Evolutionary conservation across 2,888 invertebrate species (phyloP).

Genomic region (Rhingia rostrata): DNA sequence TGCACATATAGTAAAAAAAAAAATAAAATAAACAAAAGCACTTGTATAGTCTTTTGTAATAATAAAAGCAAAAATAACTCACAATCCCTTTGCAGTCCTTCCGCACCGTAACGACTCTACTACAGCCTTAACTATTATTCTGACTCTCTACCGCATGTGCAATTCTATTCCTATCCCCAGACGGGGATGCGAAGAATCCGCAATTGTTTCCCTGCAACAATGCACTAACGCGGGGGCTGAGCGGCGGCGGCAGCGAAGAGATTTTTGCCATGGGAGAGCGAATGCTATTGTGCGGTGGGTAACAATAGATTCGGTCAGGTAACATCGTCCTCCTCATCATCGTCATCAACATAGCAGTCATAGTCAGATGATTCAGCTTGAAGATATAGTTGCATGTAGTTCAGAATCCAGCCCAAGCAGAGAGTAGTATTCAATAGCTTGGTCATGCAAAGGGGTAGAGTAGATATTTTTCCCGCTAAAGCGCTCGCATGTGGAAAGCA

Average conservation of each 20-base stretch:
- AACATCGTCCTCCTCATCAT: constrained; percentile 56
- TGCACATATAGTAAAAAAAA: neutral
- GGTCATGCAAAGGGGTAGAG: constrained; percentile 42
- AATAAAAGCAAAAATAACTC: constrained; percentile 24
- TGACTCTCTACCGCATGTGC: constrained; percentile 26
- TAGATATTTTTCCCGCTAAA: constrained; percentile 36
- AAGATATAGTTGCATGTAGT: constrained; percentile 40
- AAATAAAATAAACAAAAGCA: constrained; percentile 2
- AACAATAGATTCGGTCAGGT: constrained; percentile 71
- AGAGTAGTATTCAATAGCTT: constrained; percentile 54
- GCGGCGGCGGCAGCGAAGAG: constrained; percentile 53
- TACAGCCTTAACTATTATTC: neutral
- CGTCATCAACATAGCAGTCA: constrained; percentile 33
- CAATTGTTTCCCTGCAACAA: constrained; percentile 69
- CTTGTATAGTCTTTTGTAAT: neutral
- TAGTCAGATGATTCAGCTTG: constrained; percentile 60
- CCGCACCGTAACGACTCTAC: constrained; percentile 30
- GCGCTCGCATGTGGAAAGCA: constrained; percentile 49
- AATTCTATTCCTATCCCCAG: constrained; percentile 27
- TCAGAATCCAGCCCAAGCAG: constrained; percentile 16
- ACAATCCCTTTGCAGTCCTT: constrained; percentile 23
- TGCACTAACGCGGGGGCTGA: constrained; percentile 30
- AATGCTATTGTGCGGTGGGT: constrained; percentile 57
- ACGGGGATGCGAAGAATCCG: constrained; percentile 45
- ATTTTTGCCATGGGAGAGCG: constrained; percentile 52